Base-by-base conservation (phyloP, 1,140 invertebrate genomes). In the Temnothorax nylanderi region DNA sequence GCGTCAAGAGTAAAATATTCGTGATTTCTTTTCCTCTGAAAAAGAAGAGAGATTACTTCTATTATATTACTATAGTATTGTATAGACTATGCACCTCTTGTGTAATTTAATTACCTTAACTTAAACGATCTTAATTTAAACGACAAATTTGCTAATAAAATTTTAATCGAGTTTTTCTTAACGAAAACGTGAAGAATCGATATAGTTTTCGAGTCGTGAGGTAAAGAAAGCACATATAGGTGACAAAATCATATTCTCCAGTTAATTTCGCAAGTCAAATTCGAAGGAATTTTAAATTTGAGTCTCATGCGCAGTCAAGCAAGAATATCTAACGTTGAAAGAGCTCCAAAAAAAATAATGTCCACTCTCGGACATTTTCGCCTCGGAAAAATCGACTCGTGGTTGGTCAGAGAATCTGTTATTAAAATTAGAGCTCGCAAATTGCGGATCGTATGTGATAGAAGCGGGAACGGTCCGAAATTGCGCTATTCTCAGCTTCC, bases 391-490 rank as follows among this genome's bases (percentile, higher is more conserved):
- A 51, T 56, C 34, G 34, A 71, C 64, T 69, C 34, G 71, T 81
- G 6, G 21, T 41, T 69, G 6, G 21, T 51, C 44, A 4, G 47
- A 32, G 47, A 80, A 80, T 80, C 34, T 69, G 44, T 67, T 80
- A 80, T 80, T 80, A 80, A 80, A 80, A 80, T 80, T 37, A 69
- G 26, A 37, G n/a, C 26, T 18, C 13, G 47, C 47, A 47, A 67
- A 80, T 67, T 80, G 44, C 1, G 34, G 34, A 51, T 37, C 47
- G 18, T 62, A 47, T 10, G 26, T 34, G 62, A 51, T 32, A 41
- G 32, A 47, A n/a, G 34, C 51, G 34, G 34, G 54, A 76, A 60
- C 34, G 37, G 47, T 26, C n/a, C 62, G 32, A 80, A 81, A 81
- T 69, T 69, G 64, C 77, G 77, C 77, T 80, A 26, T 34, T 5